These are phyloP conservation scores for Rutpela maculata DNA, from an alignment of 2,888 invertebrate genomes.

Conservation along the genomic window DNA sequence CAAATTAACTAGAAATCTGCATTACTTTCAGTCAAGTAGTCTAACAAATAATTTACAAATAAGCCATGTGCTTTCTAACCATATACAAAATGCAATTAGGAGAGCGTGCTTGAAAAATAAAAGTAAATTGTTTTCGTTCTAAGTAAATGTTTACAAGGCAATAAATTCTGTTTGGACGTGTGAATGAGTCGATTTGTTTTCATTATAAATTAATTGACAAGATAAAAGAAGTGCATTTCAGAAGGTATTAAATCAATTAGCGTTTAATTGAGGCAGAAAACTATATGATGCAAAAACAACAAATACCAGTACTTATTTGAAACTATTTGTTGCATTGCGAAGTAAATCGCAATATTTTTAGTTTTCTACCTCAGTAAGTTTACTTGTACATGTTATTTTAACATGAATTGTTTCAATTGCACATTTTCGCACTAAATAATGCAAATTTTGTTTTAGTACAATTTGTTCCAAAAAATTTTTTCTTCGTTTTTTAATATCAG, in stretches of 20 bases:
- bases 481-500: too few species aligned
- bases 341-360: neutral
- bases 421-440: too few species aligned
- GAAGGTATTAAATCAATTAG: neutral
- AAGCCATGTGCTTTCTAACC: slow-evolving; percentile 35
- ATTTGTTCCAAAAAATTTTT: too few species aligned
- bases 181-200: slow-evolving; percentile 18
- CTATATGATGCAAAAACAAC: neutral
- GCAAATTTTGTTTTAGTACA: too few species aligned
- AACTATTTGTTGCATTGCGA: neutral
- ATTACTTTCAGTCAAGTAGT: slow-evolving; percentile 28
- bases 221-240: slow-evolving; percentile 7
- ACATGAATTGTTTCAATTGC: too few species aligned
- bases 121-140: neutral
- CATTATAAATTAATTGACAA: slow-evolving; percentile 15
- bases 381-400: neutral
- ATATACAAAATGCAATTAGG: slow-evolving; percentile 19
- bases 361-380: neutral
- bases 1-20: slow-evolving; percentile 39
- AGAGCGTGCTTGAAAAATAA: slow-evolving; percentile 30
- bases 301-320: neutral
- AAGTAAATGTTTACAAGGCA: slow-evolving; percentile 2
- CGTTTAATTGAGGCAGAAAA: neutral
- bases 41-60: slow-evolving; percentile 34
- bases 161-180: slow-evolving; percentile 2